Base-by-base conservation (phyloP, 2,797 vertebrate genomes). In the Sciurus carolinensis region DNA sequence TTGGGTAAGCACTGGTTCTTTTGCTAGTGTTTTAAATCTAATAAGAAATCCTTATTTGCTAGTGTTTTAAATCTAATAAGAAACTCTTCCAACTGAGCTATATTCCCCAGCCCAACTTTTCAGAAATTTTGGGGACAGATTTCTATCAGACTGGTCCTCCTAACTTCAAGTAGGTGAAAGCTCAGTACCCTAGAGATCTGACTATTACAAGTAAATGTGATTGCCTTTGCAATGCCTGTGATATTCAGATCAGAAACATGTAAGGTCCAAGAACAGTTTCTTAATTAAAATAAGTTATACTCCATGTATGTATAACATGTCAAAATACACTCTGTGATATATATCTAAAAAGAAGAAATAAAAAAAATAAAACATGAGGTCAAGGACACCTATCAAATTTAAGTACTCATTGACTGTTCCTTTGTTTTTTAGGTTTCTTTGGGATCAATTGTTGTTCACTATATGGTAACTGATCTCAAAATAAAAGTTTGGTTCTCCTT, bases 401-500 rank as follows among this genome's bases (percentile, higher is more conserved):
- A 82, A 14, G 12, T 67, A 22, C 47, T 77, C 36, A 57, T 22
- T 22, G 18, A 15, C 1, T 62, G 10, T 33, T 64, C 33, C 26
- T 76, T 80, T 95, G 52, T 8, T 71, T n/a, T 86, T 93, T n/a
- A 26, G 24, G 57, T 67, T 92, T 81, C 28, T 64, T 75, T 94
- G 47, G 47, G 22, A 42, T 69, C 44, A 75, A 71, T 42, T 4
- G 1, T 73, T 54, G 1, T 79, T 90, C 36, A 59, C 24, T 88
- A 4, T 33, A 18, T 5, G 10, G 44, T 91, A 79, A 42, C 33
- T 69, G 71, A 39, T 50, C 30, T 87, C 11, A 73, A 73, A 50
- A 93, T 3, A 39, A 88, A 81, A 81, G n/a, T 7, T 5, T 87
- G 28, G 18, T 80, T 91, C 80, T 94, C n/a, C 11, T 12, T 1